phyloP scores from a whole-genome alignment of 2,888 invertebrate genomes.

The Cactoblastis cactorum region DNA sequence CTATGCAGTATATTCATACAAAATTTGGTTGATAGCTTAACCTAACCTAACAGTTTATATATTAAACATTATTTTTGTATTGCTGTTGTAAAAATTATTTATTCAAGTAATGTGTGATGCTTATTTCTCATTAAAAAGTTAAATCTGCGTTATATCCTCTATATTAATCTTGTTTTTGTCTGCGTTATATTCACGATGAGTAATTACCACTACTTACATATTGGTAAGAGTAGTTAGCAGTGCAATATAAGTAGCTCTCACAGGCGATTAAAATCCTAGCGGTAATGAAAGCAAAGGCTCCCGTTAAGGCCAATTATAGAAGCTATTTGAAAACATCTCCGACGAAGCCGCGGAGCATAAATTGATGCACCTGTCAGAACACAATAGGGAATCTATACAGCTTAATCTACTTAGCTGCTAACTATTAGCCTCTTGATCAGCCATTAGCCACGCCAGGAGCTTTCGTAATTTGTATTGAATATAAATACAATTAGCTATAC shows the following conservation, averaged over 20 bases:
- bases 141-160: too few species aligned
- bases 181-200: too few species aligned
- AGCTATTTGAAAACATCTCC: constrained; percentile 40
- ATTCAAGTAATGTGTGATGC: too few species aligned
- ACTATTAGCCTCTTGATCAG: constrained; percentile 62
- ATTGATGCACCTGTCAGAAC: constrained; percentile 46
- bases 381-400: constrained; percentile 50
- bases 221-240: constrained; percentile 5
- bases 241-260: constrained; percentile 2
- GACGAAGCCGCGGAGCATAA: constrained; percentile 37
- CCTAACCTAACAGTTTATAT: too few species aligned
- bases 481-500: constrained; percentile 43
- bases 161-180: too few species aligned
- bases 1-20: too few species aligned
- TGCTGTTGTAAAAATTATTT: too few species aligned
- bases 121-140: too few species aligned
- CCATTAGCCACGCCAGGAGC: constrained; percentile 54
- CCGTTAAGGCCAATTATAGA: constrained; percentile 40
- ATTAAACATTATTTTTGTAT: too few species aligned
- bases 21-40: too few species aligned
- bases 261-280: constrained; percentile 14
- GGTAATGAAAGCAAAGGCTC: constrained; percentile 19
- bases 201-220: too few species aligned
- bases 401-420: constrained; percentile 60
- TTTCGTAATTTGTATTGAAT: constrained; percentile 70